These are phyloP conservation scores for Anoncus sp. DNA, from an alignment of 2,888 invertebrate genomes.

Conservation along the genomic window DNA sequence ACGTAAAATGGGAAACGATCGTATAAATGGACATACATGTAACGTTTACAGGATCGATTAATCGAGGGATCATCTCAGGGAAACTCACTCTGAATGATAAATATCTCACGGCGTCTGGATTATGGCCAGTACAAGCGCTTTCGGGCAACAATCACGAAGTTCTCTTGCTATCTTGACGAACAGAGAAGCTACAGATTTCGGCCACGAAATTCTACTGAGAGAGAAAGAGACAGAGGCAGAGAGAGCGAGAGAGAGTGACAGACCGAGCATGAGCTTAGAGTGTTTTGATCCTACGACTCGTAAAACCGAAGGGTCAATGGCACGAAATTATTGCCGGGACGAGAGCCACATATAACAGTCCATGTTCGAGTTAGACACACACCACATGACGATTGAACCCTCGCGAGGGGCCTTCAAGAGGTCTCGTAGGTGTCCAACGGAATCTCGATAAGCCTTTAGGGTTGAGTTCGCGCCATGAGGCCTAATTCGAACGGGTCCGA, in stretches of 20 bases:
- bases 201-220: not conserved
- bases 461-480: conserved; percentile 33
- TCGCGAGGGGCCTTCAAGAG: conserved; percentile 34
- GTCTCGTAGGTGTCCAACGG: conserved; percentile 57
- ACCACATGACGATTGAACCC: conserved; percentile 42
- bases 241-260: not conserved
- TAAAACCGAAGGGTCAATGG: conserved; percentile 11
- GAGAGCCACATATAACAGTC: conserved; percentile 16
- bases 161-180: conserved; percentile 23
- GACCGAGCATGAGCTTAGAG: not conserved
- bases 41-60: not conserved
- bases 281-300: conserved; percentile 5
- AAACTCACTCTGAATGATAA: not conserved
- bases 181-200: not conserved
- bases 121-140: conserved; percentile 8
- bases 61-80: not conserved
- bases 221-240: not conserved
- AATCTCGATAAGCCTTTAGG: conserved; percentile 66
- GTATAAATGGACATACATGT: not conserved
- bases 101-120: conserved; percentile 28
- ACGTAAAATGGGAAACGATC: not conserved
- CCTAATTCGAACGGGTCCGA: conserved; percentile 56
- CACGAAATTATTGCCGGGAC: conserved; percentile 26
- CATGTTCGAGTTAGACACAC: conserved; percentile 6
- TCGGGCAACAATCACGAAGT: conserved; percentile 15